A percentile compares a stretch with the other conserved stretches of the same genome.
Conservation (phyloP, 2,888 invertebrate genomes). For the Isotomurus palustris region DNA sequence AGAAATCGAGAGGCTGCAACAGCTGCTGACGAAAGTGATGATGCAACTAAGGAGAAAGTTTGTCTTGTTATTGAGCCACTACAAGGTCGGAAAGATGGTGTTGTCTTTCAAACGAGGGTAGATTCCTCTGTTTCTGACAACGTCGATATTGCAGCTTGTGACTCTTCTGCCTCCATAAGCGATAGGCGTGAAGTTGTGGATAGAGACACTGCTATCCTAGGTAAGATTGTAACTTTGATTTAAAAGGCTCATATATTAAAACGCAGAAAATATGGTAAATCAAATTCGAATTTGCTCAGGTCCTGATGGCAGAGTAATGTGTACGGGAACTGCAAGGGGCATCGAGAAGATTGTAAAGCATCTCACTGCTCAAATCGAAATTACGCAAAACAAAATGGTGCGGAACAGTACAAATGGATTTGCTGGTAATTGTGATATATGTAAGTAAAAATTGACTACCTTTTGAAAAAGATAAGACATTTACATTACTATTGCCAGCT, state of each 20-base stretch:
- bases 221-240: conserved; percentile 28
- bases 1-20: too few species aligned
- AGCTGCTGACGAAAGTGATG: too few species aligned
- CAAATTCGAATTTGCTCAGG: conserved; percentile 62
- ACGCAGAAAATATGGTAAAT: conserved; percentile 50
- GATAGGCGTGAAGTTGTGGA: not conserved
- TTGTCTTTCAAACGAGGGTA: not conserved
- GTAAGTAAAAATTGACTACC: conserved; percentile 35
- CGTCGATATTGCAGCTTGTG: conserved; percentile 20
- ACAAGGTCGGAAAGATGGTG: not conserved
- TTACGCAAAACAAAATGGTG: conserved; percentile 12
- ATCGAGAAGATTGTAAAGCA: conserved; percentile 33
- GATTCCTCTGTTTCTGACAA: not conserved
- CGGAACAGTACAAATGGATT: conserved; percentile 7
- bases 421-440: conserved; percentile 31
- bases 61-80: not conserved
- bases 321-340: conserved; percentile 27
- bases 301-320: conserved; percentile 61
- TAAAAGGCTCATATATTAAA: conserved; percentile 3
- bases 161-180: not conserved
- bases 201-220: conserved; percentile 7
- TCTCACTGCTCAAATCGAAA: conserved; percentile 32
- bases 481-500: not conserved
- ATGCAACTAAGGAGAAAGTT: not conserved
- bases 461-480: not conserved